Base-by-base conservation (phyloP, 2,888 invertebrate species). In the Noctua fimbriata region DNA sequence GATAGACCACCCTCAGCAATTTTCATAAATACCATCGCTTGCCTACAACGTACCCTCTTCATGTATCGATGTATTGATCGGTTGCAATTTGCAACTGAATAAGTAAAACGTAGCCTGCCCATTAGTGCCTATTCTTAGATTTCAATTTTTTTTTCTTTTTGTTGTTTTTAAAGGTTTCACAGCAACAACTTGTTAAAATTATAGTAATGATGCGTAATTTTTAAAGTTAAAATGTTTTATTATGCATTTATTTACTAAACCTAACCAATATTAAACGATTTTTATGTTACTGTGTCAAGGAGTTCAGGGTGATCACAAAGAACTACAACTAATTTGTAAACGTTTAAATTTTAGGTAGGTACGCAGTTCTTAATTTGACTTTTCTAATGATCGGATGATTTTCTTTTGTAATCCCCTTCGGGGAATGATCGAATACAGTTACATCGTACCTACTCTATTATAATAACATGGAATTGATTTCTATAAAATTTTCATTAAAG, bases 261-360 rank as follows among this genome's bases (percentile, higher is more conserved):
- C 41, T 70, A 67, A 49, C 24, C 44, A 32, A 65, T 67, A 21
- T 76, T 72, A 66, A 74, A 44, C 0, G 14, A 85, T 72, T 75
- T 81, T 79, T 75, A 73, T 77, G 73, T 77, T 71, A 76, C 55
- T 67, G 60, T 84, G 85, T 84, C 82, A 84, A 85, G 73, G 82
- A 66, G 32, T 67, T 76, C 36, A 67, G 47, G 28, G 55, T 80
- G 21, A 80, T 66, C 41, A 44, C 41, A 44, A 58, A 60, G 75
- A 63, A 44, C n/a, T 41, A n/a, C 18, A 28, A 63, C n/a, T 52
- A 16, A 55, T 80, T 47, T 69, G 14, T 52, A 7, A 49, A 44
- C 6, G 3, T 36, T 44, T 49, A 52, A 16, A 36, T 36, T 65
- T 69, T 36, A 24, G 10, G 36, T 36, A 24, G 10, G 36, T 12